Evolutionary conservation across 2,113 vertebrate species (phyloP), one percentile per base, ranked within the genome.

Genomic region (Phylloscopus whistleri): DNA sequence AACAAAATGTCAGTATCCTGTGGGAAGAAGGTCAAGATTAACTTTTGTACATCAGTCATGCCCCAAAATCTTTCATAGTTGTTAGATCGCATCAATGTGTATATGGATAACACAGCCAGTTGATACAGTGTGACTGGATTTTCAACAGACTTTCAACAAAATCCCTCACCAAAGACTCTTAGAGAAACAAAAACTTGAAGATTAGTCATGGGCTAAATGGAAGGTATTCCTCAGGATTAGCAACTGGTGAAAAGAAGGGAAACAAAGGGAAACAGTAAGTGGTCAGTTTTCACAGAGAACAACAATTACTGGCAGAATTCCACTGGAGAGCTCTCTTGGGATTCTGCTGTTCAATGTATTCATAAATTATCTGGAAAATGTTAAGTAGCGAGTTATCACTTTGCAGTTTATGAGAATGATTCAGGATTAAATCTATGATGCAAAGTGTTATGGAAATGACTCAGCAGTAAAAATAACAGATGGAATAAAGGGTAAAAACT

Each of bases 161-260:
- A 97, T 94, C 86, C 72, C 64, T 92, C 30, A 33, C 68, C 51
- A 89, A 97, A 94, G 83, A 53, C 68, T 88, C 75, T 77, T 55
- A 86, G 43, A 92, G 92, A 94, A 97, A 96, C 88, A 95, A 92
- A 95, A 96, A 94, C 85, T 89, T 84, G 88, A 83, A 92, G 94
- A 93, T 97, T 95, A 95, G 94, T 92, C 86, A 92, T 86, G 95
- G 95, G 64, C 76, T 92, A 95, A 90, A 90, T 67, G 59, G 92
- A 95, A 90, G 83, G 86, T 95, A 89, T 84, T 92, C 90, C 76
- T 94, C 60, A 67, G 95, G 95, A 96, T 97, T 96, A 95, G 69
- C 83, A 93, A 41, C 73, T 72, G 60, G 73, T 84, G 73, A 94
- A 95, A 93, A 89, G 91, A 90, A 89, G 10, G 48, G 60, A 93